Percentiles rank a stretch among this genome's conserved stretches.
phyloP scores from a whole-genome alignment of 2,888 invertebrate genomes.

The Calameuta filiformis region DNA sequence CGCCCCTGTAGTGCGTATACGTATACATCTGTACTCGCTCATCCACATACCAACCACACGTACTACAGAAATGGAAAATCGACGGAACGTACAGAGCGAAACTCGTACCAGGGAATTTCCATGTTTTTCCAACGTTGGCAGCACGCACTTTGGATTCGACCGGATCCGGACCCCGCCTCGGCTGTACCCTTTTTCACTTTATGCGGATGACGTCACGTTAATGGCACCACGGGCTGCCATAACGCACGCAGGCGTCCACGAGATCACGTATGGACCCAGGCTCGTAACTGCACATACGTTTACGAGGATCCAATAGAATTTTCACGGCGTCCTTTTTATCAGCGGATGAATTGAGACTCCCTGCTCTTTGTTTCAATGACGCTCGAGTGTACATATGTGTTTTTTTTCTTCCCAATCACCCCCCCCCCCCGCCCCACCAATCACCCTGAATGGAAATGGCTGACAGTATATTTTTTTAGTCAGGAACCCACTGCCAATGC shows the following conservation, averaged over 20 bases:
- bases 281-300: too few species aligned
- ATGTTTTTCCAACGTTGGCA: background rate
- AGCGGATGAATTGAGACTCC: background rate
- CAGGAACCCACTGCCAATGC: background rate
- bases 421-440: background rate
- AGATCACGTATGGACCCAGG: background rate
- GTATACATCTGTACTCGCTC: background rate
- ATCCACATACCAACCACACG: background rate
- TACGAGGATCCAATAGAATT: background rate
- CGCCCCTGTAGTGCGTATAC: background rate
- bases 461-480: background rate
- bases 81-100: background rate
- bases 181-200: background rate
- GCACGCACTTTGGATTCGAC: background rate
- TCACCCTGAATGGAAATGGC: background rate
- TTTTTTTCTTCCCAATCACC: background rate
- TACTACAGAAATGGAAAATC: background rate
- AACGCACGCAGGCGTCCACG: background rate
- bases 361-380: background rate
- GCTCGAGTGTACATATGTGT: background rate
- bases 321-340: background rate
- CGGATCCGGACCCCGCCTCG: too few species aligned
- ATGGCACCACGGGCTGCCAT: constrained; percentile 12
- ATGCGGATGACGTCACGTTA: constrained; percentile 19
- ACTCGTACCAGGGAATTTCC: background rate